Conservation (phyloP, 2,797 vertebrate species). For the Poecilia gillii region DNA sequence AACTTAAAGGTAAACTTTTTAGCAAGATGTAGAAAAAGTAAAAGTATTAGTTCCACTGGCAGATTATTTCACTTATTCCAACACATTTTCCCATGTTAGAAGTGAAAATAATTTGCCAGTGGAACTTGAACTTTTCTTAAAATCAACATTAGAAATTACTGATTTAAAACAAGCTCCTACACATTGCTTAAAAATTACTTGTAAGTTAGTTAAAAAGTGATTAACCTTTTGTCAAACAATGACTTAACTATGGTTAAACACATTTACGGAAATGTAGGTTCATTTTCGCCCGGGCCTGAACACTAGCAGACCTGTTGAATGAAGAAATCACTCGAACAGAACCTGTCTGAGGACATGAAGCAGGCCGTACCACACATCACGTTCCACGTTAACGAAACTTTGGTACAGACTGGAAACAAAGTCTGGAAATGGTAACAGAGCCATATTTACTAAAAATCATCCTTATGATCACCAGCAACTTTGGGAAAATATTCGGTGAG, state of each 20-base stretch:
- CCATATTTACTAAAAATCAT: background rate
- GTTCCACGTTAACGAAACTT: background rate
- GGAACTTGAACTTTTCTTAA: too few species aligned
- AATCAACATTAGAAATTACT: too few species aligned
- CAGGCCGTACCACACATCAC: background rate
- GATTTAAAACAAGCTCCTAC: background rate
- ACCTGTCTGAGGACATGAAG: background rate
- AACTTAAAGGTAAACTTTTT: too few species aligned
- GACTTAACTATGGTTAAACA: background rate
- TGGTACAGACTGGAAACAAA: background rate
- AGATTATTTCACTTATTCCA: too few species aligned
- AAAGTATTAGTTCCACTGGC: too few species aligned
- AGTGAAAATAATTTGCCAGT: too few species aligned
- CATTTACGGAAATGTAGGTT: background rate
- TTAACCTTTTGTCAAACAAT: background rate
- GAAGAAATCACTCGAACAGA: background rate
- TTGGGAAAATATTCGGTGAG: background rate
- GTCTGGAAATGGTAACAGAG: background rate
- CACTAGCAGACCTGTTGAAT: background rate
- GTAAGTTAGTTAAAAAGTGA: background rate
- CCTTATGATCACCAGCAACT: background rate
- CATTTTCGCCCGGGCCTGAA: background rate
- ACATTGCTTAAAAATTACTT: too few species aligned
- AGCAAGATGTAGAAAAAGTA: too few species aligned
- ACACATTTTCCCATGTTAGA: too few species aligned